Base-by-base conservation (phyloP, 2,797 vertebrate species). In the Somateria mollissima region DNA sequence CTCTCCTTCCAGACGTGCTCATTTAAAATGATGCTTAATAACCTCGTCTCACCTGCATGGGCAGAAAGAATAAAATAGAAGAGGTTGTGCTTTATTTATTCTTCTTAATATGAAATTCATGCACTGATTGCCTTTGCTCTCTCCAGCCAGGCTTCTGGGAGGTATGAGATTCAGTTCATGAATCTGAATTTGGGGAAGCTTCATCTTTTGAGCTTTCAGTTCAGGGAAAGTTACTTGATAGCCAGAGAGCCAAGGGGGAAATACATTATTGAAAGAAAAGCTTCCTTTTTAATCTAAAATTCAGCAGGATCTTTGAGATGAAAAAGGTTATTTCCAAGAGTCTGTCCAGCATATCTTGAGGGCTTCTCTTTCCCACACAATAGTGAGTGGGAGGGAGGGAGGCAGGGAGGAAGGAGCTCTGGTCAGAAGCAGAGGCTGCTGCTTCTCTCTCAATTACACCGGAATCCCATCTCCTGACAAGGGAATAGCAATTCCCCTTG, bases 241-340 rank as follows among this genome's bases (percentile, higher is more conserved):
- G 95, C 97, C 92, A 91, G 82, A 84, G 94, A 94, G 97, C 96
- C 92, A 92, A 95, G 87, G 87, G 87, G 96, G 81, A 92, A 97
- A 95, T 97, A 95, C 97, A 96, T 98, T 97, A 96, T 96, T 97
- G 95, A 97, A 94, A 84, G 81, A 69, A 87, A 95, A 94, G 86
- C 71, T 97, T 91, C 76, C 84, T 97, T 98, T 98, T 97, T 96
- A 95, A 97, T 97, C 96, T 97, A 94, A 97, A 95, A 97, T 92
- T 94, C 91, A 97, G 95, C 84, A 95, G 84, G 95, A 94, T 82
- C 94, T 94, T 93, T 94, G 96, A 90, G 90, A 93, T 84, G 92
- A 95, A 82, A 96, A 45, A 80, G 95, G 93, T 95, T 93, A 90
- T 93, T 96, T 93, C 92, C 90, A 87, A 92, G 87, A 94, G 82